Evolutionary conservation across 2,888 invertebrate genomes (phyloP), one percentile per base, ranked within the genome.

Genomic region (Chouioia cunea): DNA sequence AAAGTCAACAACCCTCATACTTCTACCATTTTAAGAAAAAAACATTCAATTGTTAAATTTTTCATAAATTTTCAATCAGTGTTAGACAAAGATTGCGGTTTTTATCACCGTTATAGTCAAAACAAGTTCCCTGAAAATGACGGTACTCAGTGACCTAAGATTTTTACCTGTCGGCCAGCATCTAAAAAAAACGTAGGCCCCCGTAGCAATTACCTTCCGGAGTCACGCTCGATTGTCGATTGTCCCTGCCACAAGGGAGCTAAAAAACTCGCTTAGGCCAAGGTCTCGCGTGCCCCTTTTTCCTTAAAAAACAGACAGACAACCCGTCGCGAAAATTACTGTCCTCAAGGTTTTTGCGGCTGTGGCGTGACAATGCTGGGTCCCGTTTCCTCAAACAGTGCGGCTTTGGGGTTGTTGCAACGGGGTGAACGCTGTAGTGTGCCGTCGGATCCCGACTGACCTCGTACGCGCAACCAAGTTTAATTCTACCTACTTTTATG

Each of bases 371-470:
- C 70, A 70, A 68, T 67, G n/a, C 47, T 70, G 73, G 71, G 73
- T 75, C 74, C 77, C 78, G 76, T 77, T 85, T 85, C 85, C 85
- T 84, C 81, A 82, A 85, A 85, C 80, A 84, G 79, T 79, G 81
- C 76, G 82, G 84, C 80, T 80, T 81, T 80, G 84, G 84, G 83
- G 83, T 84, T 84, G 82, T 82, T 80, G 82, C 79, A 83, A 84
- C 81, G 79, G 83, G 82, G 82, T 81, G 81, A 79, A 4, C 50
- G 16, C 52, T 44, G 58, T 15, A 43, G 6, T 15, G 4, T 36
- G 36, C 36, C 23, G 36, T 36, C 36, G 36, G 36, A 36, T 36
- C 36, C 36, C 36, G 36, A 36, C 36, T 47, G 58, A 67, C 71
- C 71, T 64, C 66, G 58, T 53, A 56, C 57, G 36, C 18, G 15